Conservation (phyloP, 1,140 invertebrate species). For the Zeugodacus cucurbitae region DNA sequence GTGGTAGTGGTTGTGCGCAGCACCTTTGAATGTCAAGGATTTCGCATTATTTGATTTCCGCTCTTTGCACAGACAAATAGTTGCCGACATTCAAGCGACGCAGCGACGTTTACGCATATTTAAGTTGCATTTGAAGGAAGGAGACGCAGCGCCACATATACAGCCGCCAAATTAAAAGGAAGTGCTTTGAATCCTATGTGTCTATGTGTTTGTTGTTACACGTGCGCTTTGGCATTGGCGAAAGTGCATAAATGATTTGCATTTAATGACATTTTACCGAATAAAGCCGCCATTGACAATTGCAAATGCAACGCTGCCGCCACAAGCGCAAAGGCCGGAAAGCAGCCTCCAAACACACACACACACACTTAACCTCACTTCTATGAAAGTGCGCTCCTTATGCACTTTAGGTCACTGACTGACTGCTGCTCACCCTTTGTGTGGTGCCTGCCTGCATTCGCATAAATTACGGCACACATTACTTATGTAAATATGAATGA, state of each 20-base stretch:
- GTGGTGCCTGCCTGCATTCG: neutral
- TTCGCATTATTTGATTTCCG: slow-evolving; percentile 36
- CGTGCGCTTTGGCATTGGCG: neutral
- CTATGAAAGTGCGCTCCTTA: neutral
- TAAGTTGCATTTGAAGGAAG: neutral
- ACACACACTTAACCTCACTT: neutral
- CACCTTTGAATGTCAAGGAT: slow-evolving; percentile 20
- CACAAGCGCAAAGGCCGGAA: neutral
- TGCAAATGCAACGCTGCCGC: neutral
- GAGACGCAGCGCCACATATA: neutral
- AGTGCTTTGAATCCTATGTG: neutral
- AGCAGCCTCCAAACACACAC: neutral
- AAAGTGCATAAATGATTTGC: slow-evolving; percentile 37
- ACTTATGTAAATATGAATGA: slow-evolving; percentile 35
- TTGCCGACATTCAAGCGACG: neutral
- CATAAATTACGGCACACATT: slow-evolving; percentile 36
- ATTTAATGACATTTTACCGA: slow-evolving; percentile 37
- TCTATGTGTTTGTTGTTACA: neutral
- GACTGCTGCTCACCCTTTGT: neutral
- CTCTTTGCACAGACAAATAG: slow-evolving; percentile 24
- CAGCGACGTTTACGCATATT: slow-evolving; percentile 22
- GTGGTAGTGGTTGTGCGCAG: neutral
- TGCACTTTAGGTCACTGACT: neutral
- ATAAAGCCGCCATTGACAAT: slow-evolving; percentile 31
- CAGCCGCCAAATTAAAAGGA: slow-evolving; percentile 17